phyloP scores from a whole-genome alignment of 2,888 invertebrate species.

The Dione juno region DNA sequence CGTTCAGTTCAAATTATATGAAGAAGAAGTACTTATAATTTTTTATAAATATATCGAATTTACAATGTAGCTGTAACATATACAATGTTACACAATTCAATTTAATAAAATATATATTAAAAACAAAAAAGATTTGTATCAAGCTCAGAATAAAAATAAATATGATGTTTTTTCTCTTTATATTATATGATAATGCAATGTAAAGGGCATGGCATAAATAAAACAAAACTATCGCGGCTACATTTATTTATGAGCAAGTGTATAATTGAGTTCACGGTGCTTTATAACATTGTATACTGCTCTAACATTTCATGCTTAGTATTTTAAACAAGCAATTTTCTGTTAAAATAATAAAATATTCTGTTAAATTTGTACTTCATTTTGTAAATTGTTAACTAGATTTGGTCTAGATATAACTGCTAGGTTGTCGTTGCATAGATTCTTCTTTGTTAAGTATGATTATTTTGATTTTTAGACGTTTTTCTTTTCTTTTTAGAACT shows the following conservation, averaged over 20 bases:
- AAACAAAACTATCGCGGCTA: constrained; percentile 8
- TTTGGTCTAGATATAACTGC: background rate
- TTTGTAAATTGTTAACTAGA: background rate
- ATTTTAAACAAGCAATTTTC: constrained; percentile 5
- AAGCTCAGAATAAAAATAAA: background rate
- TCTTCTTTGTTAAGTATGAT: too few species aligned
- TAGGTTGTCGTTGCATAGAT: too few species aligned
- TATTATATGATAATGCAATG: constrained; percentile 16
- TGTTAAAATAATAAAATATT: background rate
- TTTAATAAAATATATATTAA: background rate
- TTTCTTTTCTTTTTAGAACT: too few species aligned
- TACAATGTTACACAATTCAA: background rate
- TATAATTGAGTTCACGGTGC: constrained; percentile 26
- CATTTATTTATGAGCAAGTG: constrained; percentile 19
- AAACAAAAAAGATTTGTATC: background rate
- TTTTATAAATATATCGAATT: too few species aligned
- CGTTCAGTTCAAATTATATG: too few species aligned
- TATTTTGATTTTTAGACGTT: too few species aligned
- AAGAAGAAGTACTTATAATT: too few species aligned
- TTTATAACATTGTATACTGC: constrained; percentile 15
- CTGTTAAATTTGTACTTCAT: background rate
- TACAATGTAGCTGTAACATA: too few species aligned
- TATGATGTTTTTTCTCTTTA: background rate
- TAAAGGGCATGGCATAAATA: constrained; percentile 8
- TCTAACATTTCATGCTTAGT: constrained; percentile 2